Percentiles rank a stretch among this genome's conserved stretches.
Evolutionary conservation across 2,113 vertebrate genomes (phyloP).

Genomic region (Nansenia antarctica): DNA sequence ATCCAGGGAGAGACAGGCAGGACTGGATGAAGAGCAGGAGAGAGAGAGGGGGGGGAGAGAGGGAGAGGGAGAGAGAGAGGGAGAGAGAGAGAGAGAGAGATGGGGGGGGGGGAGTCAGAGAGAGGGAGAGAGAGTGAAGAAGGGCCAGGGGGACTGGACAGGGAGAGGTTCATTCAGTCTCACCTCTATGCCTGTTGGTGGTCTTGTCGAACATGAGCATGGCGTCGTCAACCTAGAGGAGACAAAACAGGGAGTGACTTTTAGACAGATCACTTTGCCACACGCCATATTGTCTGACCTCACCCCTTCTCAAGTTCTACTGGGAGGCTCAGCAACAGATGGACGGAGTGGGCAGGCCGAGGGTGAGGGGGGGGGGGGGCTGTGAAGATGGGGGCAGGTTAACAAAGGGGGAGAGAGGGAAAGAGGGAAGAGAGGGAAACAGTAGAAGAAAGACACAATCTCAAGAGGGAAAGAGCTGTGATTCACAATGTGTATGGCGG

Average conservation of each 20-base stretch:
- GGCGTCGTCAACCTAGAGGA: conserved; percentile 94
- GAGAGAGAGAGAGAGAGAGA: conserved; percentile 8
- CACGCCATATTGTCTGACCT: conserved; percentile 69
- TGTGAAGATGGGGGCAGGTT: conserved; percentile 56
- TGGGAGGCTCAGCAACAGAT: conserved; percentile 71
- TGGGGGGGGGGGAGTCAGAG: neutral
- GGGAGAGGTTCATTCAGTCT: conserved; percentile 48
- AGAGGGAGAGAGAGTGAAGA: conserved; percentile 11
- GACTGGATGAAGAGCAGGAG: conserved; percentile 24
- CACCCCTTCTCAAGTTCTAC: conserved; percentile 73
- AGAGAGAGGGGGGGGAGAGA: conserved; percentile 48
- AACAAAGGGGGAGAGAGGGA: conserved; percentile 35
- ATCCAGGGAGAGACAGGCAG: conserved; percentile 63
- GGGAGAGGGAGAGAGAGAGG: conserved; percentile 60
- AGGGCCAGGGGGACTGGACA: conserved; percentile 5
- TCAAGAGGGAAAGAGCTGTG: neutral
- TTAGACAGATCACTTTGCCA: conserved; percentile 25
- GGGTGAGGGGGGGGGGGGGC: conserved; percentile 14
- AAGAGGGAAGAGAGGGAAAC: neutral
- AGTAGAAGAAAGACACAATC: conserved; percentile 23
- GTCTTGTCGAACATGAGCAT: conserved; percentile 99
- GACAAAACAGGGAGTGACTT: conserved; percentile 54
- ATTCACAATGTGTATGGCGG: conserved; percentile 11
- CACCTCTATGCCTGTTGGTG: conserved; percentile 98
- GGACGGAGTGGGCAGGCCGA: conserved; percentile 54